Evolutionary conservation across 2,113 vertebrate genomes (phyloP), one percentile per base, ranked within the genome.

Genomic region (Eurypyga helias): DNA sequence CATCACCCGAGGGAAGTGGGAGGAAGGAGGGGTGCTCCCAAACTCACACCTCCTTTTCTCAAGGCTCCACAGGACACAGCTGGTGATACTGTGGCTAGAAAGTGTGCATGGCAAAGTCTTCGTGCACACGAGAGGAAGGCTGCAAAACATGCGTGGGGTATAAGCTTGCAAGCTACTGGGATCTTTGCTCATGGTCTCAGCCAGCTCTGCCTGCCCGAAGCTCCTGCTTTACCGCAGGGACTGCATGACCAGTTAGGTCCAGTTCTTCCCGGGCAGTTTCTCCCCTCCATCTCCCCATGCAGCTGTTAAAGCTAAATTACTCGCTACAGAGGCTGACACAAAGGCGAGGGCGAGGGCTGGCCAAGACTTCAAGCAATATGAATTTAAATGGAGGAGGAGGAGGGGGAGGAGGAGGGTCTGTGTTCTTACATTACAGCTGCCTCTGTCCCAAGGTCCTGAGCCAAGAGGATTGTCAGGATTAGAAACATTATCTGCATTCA

Each of bases 401-500:
- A 33, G 41, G 28, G 48, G 57, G n/a, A 46, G 81, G 29, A 78
- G 91, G 89, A 89, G 31, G 31, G 41, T n/a, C 49, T 61, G 52
- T 73, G 81, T 92, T 96, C 91, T 92, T 91, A 76, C 52, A 55
- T 97, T 96, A 95, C 94, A 89, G 66, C 58, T 4, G 25, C 57
- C 57, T 94, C 80, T 60, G 34, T 76, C 89, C 73, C 72, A 73
- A 64, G 65, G 81, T 92, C 78, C 89, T 29, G 70, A 95, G 95
- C 93, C 89, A 90, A 95, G 60, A 91, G 89, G 96, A 95, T 78
- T 70, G 79, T 93, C 49, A 78, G 89, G 87, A 89, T 86, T 81
- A 95, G 96, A 95, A 96, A 85, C 71, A 66, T 76, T 83, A 76
- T 96, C 81, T 94, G 75, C 61, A 83, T 87, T 96, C 89, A 94